phyloP scores from a whole-genome alignment of 2,888 invertebrate genomes.

The Podabrus alpinus region DNA sequence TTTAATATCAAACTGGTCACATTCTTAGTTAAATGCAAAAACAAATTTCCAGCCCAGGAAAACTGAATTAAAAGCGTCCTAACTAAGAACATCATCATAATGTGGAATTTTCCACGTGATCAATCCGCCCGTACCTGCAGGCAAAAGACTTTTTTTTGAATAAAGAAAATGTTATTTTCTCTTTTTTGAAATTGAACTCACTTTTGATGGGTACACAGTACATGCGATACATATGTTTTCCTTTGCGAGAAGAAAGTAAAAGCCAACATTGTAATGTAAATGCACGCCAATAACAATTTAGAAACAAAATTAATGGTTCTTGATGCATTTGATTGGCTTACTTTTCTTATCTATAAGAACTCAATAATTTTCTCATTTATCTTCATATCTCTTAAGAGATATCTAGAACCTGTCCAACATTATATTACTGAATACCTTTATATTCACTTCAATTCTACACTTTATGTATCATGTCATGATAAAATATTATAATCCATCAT shows the following conservation, averaged over 20 bases:
- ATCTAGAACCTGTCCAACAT: background rate
- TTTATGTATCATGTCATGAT: constrained; percentile 1
- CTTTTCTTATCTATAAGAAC: background rate
- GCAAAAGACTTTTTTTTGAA: too few relatives aligned
- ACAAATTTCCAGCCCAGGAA: too few relatives aligned
- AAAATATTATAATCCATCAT: constrained; percentile 1
- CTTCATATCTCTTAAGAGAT: background rate
- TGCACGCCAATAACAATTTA: background rate
- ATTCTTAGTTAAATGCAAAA: too few relatives aligned
- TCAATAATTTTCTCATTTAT: constrained; percentile 1
- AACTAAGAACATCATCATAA: too few relatives aligned
- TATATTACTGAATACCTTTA: background rate
- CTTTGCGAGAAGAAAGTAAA: background rate
- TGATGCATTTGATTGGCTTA: background rate
- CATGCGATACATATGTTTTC: too few relatives aligned
- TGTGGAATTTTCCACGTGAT: too few relatives aligned
- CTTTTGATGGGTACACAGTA: too few relatives aligned
- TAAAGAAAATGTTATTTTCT: too few relatives aligned
- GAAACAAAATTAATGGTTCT: background rate
- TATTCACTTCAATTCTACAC: background rate
- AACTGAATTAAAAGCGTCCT: too few relatives aligned
- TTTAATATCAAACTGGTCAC: too few relatives aligned
- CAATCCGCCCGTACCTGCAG: too few relatives aligned
- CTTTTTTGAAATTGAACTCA: too few relatives aligned
- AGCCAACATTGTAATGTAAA: background rate